Percentiles rank a stretch among this genome's conserved stretches.
phyloP scores from a whole-genome alignment of 2,888 invertebrate species.

The Chaitophorus viminalis region DNA sequence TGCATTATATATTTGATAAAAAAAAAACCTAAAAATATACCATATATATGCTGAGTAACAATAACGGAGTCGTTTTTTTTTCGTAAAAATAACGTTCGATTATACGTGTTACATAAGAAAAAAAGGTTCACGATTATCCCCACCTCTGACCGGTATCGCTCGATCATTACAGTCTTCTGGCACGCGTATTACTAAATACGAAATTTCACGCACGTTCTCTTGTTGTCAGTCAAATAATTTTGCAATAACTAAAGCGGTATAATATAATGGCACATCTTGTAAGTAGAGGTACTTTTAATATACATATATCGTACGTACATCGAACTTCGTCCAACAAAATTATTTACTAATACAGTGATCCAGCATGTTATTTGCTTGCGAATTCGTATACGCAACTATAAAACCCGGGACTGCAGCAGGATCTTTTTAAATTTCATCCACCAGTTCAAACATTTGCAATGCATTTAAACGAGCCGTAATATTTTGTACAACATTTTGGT shows the following conservation, averaged over 20 bases:
- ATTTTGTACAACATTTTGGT: too few relatives aligned
- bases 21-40: not conserved
- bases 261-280: not conserved
- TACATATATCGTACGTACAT: not conserved
- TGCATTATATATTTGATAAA: not conserved
- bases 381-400: not conserved
- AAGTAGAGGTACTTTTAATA: not conserved
- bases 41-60: not conserved
- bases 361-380: not conserved
- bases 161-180: not conserved
- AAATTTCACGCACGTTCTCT: conserved; percentile 46
- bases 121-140: not conserved
- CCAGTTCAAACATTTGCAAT: too few relatives aligned
- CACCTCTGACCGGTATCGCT: not conserved
- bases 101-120: conserved; percentile 15
- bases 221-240: not conserved
- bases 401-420: not conserved
- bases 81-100: conserved; percentile 13
- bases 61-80: conserved; percentile 29
- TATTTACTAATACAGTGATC: too few relatives aligned
- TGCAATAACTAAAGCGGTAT: not conserved
- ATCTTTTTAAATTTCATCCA: too few relatives aligned
- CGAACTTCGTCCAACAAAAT: not conserved
- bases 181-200: conserved; percentile 25
- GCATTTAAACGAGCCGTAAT: too few relatives aligned